Evolutionary conservation across 2,113 vertebrate species (phyloP), one percentile per base, ranked within the genome.

Genomic region (Catharus minimus): DNA sequence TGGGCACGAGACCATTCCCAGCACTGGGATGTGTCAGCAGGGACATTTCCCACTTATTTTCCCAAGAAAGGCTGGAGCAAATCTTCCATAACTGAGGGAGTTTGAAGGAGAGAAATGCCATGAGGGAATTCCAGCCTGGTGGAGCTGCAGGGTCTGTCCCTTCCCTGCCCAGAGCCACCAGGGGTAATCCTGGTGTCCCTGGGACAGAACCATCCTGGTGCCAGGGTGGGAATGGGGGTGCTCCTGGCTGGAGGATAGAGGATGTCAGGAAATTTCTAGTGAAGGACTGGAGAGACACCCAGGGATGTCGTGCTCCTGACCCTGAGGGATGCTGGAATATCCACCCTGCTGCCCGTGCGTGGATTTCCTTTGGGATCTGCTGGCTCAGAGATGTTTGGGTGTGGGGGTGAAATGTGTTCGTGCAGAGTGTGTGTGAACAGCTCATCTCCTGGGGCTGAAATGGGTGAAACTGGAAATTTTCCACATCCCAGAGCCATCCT

Each of bases 291-390:
- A 19, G 61, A 49, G 11, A 41, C 50, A n/a, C 1, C 1, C 18
- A 10, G 36, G 39, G 36, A 23, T 3, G 5, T 19, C 0, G 0
- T 18, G 9, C 21, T 47, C 5, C 47, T 30, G 20, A 7, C 24
- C 32, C 17, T 9, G 5, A 1, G 1, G 72, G 56, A 11, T 46
- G 36, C 41, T 76, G 21, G 62, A 84, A 36, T n/a, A 46, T 20
- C 38, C 7, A 7, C 27, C 57, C 38, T 0, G 1, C 13, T 47
- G 60, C 11, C 22, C 33, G 3, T 5, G 46, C 15, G 0, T 6
- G 27, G 43, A 19, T 77, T 62, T 66, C 2, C 2, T 9, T 15
- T 3, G 33, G n/a, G 30, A 15, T n/a, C 6, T 2, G n/a, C 30
- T 9, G 39, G 6, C 4, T 27, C 7, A 8, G 55, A 18, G 28